Percentiles rank a stretch among this genome's conserved stretches.
Conservation (phyloP, 2,888 invertebrate species). For the Aleiodes alternator region DNA sequence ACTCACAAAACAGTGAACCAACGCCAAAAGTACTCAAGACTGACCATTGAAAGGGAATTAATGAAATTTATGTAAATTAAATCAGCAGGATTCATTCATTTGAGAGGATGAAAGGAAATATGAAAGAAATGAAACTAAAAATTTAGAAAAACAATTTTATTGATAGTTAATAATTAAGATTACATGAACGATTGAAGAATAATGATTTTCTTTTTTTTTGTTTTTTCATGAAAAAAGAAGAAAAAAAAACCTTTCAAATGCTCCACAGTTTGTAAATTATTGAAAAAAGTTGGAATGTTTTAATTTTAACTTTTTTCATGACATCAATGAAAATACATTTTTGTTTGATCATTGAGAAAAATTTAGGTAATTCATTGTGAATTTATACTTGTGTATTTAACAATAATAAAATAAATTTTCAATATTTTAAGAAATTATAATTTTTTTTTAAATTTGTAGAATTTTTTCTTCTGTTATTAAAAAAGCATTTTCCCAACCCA, state of each 20-base stretch:
- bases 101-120: not conserved
- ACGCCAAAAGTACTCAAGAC: constrained; percentile 88
- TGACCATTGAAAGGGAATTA: constrained; percentile 77
- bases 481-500: too few species aligned
- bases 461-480: too few species aligned
- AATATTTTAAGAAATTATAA: not conserved
- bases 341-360: not conserved
- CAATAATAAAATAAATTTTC: constrained; percentile 5
- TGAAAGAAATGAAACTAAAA: constrained; percentile 1
- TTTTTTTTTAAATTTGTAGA: not conserved
- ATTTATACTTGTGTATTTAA: constrained; percentile 7
- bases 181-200: not conserved
- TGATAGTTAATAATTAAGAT: not conserved
- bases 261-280: not conserved
- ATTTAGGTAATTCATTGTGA: constrained; percentile 4
- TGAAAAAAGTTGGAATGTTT: not conserved
- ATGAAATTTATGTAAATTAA: constrained; percentile 10
- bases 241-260: not conserved
- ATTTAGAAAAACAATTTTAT: constrained; percentile 7
- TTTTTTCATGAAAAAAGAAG: too few species aligned
- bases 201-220: not conserved
- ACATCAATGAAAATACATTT: not conserved
- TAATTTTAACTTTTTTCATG: constrained; percentile 1
- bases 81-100: constrained; percentile 13
- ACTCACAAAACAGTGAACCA: constrained; percentile 91